These are phyloP conservation scores for Meloe dianella DNA, from an alignment of 2,888 invertebrate genomes.

Conservation along the genomic window DNA sequence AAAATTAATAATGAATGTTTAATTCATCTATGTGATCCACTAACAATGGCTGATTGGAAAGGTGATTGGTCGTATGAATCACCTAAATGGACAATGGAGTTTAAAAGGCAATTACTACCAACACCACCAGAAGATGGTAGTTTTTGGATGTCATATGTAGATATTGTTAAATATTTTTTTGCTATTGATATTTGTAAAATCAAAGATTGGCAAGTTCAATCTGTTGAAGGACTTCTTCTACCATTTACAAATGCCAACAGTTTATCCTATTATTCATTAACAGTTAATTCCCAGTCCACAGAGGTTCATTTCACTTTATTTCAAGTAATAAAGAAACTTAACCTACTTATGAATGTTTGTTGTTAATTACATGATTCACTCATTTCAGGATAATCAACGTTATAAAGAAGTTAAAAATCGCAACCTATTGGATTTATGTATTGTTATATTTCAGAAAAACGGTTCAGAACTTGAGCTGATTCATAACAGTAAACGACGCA, in stretches of 20 bases:
- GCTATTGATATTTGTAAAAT: conserved; percentile 98
- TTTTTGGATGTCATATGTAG: conserved; percentile 98
- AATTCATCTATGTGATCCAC: no score
- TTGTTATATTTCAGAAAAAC: conserved; percentile 82
- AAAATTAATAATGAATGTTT: no score
- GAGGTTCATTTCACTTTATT: conserved; percentile 97
- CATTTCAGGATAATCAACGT: conserved; percentile 60
- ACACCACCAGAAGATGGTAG: no score
- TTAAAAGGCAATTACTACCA: conserved; percentile 68
- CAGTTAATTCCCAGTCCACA: conserved; percentile 75
- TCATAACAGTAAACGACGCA: conserved; percentile 84
- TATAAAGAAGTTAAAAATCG: conserved; percentile 87
- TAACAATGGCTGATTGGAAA: no score
- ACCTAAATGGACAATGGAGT: conserved; percentile 70
- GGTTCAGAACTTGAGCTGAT: conserved; percentile 79
- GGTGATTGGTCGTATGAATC: conserved; percentile 84
- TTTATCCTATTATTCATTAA: conserved; percentile 85
- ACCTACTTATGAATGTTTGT: background rate
- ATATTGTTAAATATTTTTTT: conserved; percentile 93
- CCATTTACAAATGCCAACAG: conserved; percentile 78
- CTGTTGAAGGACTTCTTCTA: conserved; percentile 79
- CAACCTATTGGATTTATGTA: conserved; percentile 84
- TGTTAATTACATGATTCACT: conserved; percentile 1
- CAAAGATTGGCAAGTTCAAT: conserved; percentile 88
- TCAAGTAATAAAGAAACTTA: conserved; percentile 62